Percentiles rank a stretch among this genome's conserved stretches.
Evolutionary conservation across 2,113 vertebrate species (phyloP).

Genomic region (Muntiacus muntjak): DNA sequence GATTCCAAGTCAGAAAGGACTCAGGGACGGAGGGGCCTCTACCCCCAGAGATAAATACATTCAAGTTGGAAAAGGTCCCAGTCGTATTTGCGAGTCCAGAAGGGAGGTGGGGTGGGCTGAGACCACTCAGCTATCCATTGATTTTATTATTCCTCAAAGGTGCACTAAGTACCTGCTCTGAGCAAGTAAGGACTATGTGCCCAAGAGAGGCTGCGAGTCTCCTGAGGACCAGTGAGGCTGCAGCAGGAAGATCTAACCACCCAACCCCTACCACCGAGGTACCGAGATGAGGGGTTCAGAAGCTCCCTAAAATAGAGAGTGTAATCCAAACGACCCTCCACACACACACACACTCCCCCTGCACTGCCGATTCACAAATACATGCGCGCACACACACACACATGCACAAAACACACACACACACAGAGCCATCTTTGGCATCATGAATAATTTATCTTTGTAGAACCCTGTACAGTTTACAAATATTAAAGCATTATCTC

Average conservation of each 20-base stretch:
- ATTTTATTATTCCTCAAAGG: not conserved
- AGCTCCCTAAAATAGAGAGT: not conserved
- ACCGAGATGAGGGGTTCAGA: not conserved
- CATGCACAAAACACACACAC: not conserved
- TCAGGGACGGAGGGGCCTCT: not conserved
- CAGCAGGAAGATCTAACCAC: not conserved
- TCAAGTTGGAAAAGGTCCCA: not conserved
- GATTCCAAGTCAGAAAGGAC: not conserved
- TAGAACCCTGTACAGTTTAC: constrained; percentile 36
- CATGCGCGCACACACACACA: accelerated
- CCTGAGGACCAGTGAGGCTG: not conserved
- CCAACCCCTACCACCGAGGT: not conserved
- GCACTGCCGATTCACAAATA: not conserved
- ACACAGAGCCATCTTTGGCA: constrained; percentile 5
- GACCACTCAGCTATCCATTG: not conserved
- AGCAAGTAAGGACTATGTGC: not conserved
- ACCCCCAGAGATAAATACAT: not conserved
- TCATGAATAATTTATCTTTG: constrained; percentile 60
- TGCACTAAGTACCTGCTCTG: not conserved
- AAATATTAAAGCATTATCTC: constrained; percentile 67
- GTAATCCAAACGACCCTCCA: not conserved
- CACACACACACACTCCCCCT: not conserved
- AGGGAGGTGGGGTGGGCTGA: not conserved
- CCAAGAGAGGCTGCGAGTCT: not conserved
- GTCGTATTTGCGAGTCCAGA: not conserved